A percentile compares a stretch with the other conserved stretches of the same genome.
phyloP scores from a whole-genome alignment of 2,113 vertebrate species.

The Triplophysa tibetana region DNA sequence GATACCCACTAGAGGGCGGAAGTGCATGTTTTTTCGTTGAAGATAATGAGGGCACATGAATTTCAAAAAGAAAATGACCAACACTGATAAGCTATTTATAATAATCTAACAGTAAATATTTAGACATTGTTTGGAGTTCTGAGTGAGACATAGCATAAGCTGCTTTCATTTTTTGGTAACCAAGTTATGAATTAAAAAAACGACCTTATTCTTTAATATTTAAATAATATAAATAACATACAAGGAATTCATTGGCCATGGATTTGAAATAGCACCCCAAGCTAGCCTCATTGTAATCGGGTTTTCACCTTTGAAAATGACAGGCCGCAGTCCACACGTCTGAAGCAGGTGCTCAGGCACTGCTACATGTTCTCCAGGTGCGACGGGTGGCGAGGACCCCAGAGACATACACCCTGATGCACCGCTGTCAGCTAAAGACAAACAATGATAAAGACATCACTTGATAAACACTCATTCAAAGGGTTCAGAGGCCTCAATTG shows the following conservation, averaged over 20 bases:
- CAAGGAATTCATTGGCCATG: not conserved
- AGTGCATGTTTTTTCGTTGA: no score
- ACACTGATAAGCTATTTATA: no score
- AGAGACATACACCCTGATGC: conserved; percentile 72
- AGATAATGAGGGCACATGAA: no score
- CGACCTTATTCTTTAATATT: not conserved
- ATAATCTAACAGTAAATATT: no score
- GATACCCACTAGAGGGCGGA: no score
- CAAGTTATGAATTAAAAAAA: no score
- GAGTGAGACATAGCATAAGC: no score
- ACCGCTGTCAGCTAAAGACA: conserved; percentile 68
- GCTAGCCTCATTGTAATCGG: not conserved
- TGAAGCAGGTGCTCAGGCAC: conserved; percentile 91
- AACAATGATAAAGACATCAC: not conserved
- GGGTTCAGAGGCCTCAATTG: no score
- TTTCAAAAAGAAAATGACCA: no score
- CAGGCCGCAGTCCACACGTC: conserved; percentile 89
- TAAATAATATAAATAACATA: not conserved
- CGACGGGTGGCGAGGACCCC: conserved; percentile 69
- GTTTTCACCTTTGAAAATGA: conserved; percentile 91
- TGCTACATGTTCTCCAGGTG: conserved; percentile 79
- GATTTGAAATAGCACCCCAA: no score
- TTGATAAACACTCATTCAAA: conserved; percentile 4
- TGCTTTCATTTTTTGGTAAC: no score
- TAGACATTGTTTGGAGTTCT: no score